Base-by-base conservation (phyloP, 1,140 invertebrate species). In the Ceratina calcarata region DNA sequence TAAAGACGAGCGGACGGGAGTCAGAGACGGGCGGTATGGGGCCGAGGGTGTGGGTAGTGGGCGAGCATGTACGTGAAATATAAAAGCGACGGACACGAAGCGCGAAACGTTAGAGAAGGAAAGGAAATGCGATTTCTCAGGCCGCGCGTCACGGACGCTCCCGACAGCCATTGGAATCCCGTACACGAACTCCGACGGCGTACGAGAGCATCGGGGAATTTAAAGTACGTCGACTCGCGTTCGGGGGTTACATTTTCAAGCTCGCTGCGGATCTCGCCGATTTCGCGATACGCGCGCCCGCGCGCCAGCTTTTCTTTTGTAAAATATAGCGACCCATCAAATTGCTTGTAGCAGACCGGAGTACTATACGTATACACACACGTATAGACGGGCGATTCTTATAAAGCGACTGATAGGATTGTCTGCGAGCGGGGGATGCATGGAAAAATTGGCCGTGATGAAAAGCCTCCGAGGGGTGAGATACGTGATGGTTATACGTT, bases 261-360 rank as follows among this genome's bases (percentile, higher is more conserved):
- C 78, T 65, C 65, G 78, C 20, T 27, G 78, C 67, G 74, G 83
- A 85, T 81, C 74, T 78, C 73, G 72, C 66, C 83, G 83, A 81
- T 85, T 84, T 85, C 74, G 74, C 84, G 80, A 85, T 84, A 78
- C 58, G 81, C 83, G 72, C 67, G 81, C 51, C 37, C 83, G 72
- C 67, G 81, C 51, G 22, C 65, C 78, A 71, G 70, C 70, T 84
- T 73, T 74, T 45, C 37, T 74, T 67, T 72, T 45, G 70, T 84
- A 75, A 84, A 64, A 84, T 85, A 84, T 84, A 74, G 83, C 78
- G 13, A 70, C 27, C 73, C 53, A 68, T 81, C 79, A 81, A 85
- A 85, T 84, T 78, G 73, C 82, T 71, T 73, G 73, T 20, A 71
- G 71, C 32, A 12, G 18, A 24, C 22, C 7, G 1, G 20, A 55